These are phyloP conservation scores for Xenops minutus DNA, from an alignment of 2,797 vertebrate species.

Conservation along the genomic window DNA sequence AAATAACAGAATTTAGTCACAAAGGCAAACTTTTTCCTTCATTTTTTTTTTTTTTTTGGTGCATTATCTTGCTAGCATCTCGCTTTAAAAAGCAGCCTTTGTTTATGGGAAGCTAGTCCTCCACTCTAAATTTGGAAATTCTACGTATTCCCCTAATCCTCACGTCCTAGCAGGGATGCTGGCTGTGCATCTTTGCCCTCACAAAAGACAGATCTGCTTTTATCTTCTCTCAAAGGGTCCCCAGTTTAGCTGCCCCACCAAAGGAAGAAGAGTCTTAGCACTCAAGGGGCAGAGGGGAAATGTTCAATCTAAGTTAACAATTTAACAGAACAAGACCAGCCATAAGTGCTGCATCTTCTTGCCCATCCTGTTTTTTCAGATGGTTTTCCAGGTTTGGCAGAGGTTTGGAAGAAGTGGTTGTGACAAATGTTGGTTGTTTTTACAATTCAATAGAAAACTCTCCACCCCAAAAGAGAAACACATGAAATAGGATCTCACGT, in stretches of 20 bases:
- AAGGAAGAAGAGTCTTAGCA: conserved; percentile 24
- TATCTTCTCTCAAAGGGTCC: background rate
- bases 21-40: conserved; percentile 72
- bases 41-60: conserved; percentile 31
- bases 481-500: accelerated
- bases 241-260: background rate
- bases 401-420: background rate
- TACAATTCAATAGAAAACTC: background rate
- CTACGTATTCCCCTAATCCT: conserved; percentile 72
- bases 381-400: background rate
- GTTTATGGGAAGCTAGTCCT: conserved; percentile 86
- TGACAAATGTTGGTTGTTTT: background rate
- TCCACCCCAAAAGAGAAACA: background rate
- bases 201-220: conserved; percentile 35
- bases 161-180: conserved; percentile 35
- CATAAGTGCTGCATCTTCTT: accelerated
- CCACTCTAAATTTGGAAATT: conserved; percentile 85
- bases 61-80: conserved; percentile 78
- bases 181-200: conserved; percentile 50
- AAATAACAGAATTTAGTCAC: conserved; percentile 80
- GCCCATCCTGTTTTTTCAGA: background rate
- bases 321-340: background rate
- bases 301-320: background rate
- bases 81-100: conserved; percentile 74
- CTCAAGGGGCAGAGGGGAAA: conserved; percentile 51